Percentiles rank a stretch among this genome's conserved stretches.
Conservation (phyloP, 1,140 invertebrate species). For the Atta cephalotes region DNA sequence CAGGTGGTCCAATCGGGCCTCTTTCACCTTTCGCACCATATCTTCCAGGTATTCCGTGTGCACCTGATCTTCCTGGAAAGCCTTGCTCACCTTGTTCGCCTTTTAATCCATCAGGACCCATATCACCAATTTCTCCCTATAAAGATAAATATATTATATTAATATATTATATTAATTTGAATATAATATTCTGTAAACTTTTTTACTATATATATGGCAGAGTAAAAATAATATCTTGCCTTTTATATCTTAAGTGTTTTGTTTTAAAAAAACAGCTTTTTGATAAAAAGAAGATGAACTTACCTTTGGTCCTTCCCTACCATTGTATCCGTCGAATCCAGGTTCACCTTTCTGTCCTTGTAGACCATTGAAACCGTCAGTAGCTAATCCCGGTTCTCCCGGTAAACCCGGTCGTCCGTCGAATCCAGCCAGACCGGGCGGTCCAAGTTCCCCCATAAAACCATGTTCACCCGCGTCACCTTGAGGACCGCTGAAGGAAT, state of each 20-base stretch:
- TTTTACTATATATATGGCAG: not conserved
- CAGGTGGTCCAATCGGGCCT: conserved; percentile 83
- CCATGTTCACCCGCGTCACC: conserved; percentile 89
- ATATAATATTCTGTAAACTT: not conserved
- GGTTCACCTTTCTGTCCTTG: conserved; percentile 84
- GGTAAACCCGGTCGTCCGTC: conserved; percentile 86
- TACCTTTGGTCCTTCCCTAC: conserved; percentile 85
- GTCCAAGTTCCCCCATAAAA: conserved; percentile 83
- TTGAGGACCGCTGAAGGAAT: conserved; percentile 89
- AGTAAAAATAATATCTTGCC: not conserved
- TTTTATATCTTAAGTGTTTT: not conserved
- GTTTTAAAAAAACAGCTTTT: not conserved
- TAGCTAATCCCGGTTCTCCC: conserved; percentile 85
- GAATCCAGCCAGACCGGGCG: conserved; percentile 85
- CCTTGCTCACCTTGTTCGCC: conserved; percentile 85
- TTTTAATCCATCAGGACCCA: conserved; percentile 83
- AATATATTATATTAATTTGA: not conserved
- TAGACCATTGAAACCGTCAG: conserved; percentile 80
- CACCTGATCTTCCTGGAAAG: conserved; percentile 80
- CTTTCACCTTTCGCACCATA: conserved; percentile 84
- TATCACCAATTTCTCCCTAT: conserved; percentile 85
- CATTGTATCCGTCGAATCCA: conserved; percentile 84
- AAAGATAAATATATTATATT: not conserved
- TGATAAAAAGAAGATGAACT: not conserved
- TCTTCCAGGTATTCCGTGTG: conserved; percentile 82